phyloP scores from a whole-genome alignment of 2,888 invertebrate species.

The Cetonia aurata region DNA sequence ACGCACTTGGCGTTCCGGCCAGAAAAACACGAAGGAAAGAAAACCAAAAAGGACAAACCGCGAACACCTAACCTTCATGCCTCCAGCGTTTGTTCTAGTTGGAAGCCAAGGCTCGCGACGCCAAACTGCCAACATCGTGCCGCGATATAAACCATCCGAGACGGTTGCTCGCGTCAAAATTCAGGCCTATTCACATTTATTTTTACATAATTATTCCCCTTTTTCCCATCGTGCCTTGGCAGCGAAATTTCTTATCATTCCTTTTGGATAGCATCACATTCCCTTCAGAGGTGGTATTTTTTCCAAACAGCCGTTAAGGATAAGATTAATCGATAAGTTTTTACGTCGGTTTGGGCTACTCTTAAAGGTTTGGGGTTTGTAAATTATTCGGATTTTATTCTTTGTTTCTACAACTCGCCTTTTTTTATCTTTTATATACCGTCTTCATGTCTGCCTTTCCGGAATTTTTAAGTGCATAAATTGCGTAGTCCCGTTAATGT shows the following conservation, averaged over 20 bases:
- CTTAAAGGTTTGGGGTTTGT: conserved; percentile 19
- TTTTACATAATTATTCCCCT: conserved; percentile 14
- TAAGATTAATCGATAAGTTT: conserved; percentile 30
- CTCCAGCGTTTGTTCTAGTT: conserved; percentile 36
- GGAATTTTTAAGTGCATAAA: conserved; percentile 31
- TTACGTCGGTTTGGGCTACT: not conserved
- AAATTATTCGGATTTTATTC: conserved; percentile 15
- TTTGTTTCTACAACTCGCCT: conserved; percentile 1
- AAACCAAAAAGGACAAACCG: conserved; percentile 36
- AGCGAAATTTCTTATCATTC: conserved; percentile 19
- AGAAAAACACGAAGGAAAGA: conserved; percentile 12
- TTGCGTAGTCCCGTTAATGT: conserved; percentile 25
- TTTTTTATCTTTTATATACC: conserved; percentile 8
- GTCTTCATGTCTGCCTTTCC: not conserved
- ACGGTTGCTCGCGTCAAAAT: conserved; percentile 7
- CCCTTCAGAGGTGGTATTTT: conserved; percentile 8
- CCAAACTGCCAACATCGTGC: too few species aligned
- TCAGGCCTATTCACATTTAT: conserved; percentile 4
- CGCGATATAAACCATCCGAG: not conserved
- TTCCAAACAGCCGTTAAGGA: conserved; percentile 4
- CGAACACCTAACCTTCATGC: conserved; percentile 39
- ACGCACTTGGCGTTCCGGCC: conserved; percentile 35
- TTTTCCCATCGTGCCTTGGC: not conserved
- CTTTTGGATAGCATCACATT: conserved; percentile 19
- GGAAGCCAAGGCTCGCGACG: conserved; percentile 6